Evolutionary conservation across 2,113 vertebrate species (phyloP), one percentile per base, ranked within the genome.

Genomic region (Callospermophilus lateralis): DNA sequence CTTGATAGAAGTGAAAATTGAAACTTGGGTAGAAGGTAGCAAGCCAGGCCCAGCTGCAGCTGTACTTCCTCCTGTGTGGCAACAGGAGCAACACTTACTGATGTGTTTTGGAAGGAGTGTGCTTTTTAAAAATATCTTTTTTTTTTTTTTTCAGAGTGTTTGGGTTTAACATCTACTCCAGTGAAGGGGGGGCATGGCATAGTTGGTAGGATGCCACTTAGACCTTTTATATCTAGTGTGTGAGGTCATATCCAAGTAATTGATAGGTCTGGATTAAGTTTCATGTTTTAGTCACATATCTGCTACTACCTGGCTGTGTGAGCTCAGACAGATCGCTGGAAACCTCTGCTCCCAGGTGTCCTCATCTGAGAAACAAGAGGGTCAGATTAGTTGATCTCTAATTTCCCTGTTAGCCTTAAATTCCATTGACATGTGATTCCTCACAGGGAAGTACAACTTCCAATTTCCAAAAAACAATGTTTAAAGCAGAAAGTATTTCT

Each of bases 1-100:
- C 97, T 98, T 98, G 58, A 98, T 97, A 98, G 98, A 98, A 98
- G 98, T 98, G 98, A 98, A 98, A 98, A 98, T 98, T 98, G 98
- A 99, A 99, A 98, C 98, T 97, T 73, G 94, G 96, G 97, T 97
- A 97, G 98, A 98, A 98, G 98, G 97, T 39, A 97, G 90, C 96
- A 90, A 92, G 48, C 90, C 95, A 98, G 92, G 97, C 98, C 96
- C 98, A 98, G 98, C 98, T 98, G 98, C 98, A 84, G 13, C 0
- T n/a, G 77, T 67, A 96, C 98, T 98, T 98, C 98, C 98, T 98
- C 98, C 97, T 98, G 20, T 86, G 85, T 95, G 72, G 65, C 87
- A 74, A 55, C 67, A 77, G 97, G 95, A 97, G 95, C 98, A 97
- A 95, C 97, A 95, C 97, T 96, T 96, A 94, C 97, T 88, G 81